These are phyloP conservation scores for Trissolcus basalis DNA, from an alignment of 1,140 invertebrate species.

Conservation along the genomic window DNA sequence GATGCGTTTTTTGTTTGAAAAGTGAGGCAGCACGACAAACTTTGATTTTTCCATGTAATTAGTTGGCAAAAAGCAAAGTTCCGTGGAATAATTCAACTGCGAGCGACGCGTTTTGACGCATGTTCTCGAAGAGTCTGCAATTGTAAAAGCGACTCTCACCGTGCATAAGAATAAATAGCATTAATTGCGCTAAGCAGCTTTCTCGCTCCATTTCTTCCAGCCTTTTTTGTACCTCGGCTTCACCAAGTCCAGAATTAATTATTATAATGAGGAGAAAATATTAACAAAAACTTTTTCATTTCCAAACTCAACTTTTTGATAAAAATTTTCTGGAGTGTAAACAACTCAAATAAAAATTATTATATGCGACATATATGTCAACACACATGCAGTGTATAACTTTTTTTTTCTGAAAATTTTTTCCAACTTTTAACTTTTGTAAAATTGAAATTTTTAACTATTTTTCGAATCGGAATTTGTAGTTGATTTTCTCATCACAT, in stretches of 20 bases:
- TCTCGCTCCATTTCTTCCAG: background rate
- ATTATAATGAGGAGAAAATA: background rate
- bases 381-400: too few species aligned
- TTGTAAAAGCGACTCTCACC: constrained; percentile 4
- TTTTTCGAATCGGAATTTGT: too few species aligned
- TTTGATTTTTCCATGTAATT: constrained; percentile 25
- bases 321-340: too few species aligned
- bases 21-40: background rate
- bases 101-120: constrained; percentile 5
- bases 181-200: constrained; percentile 16
- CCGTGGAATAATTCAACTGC: constrained; percentile 16
- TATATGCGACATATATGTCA: too few species aligned
- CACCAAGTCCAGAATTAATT: background rate
- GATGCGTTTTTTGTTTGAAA: constrained; percentile 8
- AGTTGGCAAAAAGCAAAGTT: constrained; percentile 20
- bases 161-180: constrained; percentile 10
- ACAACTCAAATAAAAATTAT: too few species aligned
- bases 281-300: background rate
- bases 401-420: too few species aligned
- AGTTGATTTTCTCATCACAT: too few species aligned
- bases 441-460: too few species aligned
- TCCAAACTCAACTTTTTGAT: background rate
- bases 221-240: background rate
- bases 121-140: background rate
- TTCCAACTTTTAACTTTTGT: background rate